Evolutionary conservation across 2,888 invertebrate genomes (phyloP), one percentile per base, ranked within the genome.

Genomic region (Plebejus melissa): DNA sequence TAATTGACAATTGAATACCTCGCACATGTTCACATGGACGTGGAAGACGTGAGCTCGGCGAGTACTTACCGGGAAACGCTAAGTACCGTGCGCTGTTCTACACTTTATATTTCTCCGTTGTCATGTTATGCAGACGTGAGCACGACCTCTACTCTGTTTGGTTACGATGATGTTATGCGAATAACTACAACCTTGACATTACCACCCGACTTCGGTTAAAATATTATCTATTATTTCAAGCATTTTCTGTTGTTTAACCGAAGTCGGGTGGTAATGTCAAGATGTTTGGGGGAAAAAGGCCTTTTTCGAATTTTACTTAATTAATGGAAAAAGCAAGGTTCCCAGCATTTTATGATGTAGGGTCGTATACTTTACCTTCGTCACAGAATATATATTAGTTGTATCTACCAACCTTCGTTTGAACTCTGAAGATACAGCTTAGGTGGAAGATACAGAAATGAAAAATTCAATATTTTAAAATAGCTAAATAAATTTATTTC

Each of bases 111-210:
- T 76, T 77, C 76, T 75, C 78, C 74, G 76, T 78, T 76, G 70
- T 46, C 32, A 70, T 74, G 58, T 77, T 70, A 81, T 81, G 82
- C 81, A 79, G 80, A 82, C 84, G 82, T 78, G 80, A n/a, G 82
- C 79, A 79, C 84, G 83, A 87, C 87, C 87, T 86, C 82, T 83
- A 82, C 80, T 82, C 82, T 81, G 75, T 78, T 77, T 78, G 65
- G 74, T 76, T 60, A 74, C 74, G 76, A 74, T 76, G 76, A 72
- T 83, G 83, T 82, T 83, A 83, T 83, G 84, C 84, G 84, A 65
- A 65, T 32, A 65, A 65, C 65, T 32, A 85, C 84, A 87, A 84
- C 88, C 88, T 89, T 90, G 87, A 82, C 50, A 72, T 72, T 72
- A 72, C 28, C 46, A 54, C 28, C 13, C 41, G 50, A 50, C 32